Conservation (phyloP, 2,888 invertebrate species). For the Drosophila antonietae region DNA sequence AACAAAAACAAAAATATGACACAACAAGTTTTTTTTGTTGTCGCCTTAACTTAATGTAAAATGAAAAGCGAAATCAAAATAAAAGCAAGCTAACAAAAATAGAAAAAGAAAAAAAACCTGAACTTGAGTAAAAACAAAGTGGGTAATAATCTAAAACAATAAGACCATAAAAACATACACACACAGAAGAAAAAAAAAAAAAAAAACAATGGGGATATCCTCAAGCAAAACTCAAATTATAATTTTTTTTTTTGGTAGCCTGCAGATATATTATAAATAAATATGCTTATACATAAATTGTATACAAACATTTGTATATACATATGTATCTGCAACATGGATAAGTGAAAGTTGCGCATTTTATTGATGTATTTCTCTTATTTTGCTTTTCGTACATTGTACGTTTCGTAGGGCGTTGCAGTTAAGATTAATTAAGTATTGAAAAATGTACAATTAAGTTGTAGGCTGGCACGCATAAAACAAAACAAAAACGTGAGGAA, state of each 20-base stretch:
- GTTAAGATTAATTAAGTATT: constrained; percentile 49
- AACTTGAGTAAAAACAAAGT: constrained; percentile 50
- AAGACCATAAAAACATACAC: constrained; percentile 46
- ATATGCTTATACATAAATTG: constrained; percentile 2
- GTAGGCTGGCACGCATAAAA: constrained; percentile 49
- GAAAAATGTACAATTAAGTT: constrained; percentile 41
- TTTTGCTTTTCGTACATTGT: constrained; percentile 2
- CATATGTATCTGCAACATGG: background rate
- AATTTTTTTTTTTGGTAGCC: constrained; percentile 13
- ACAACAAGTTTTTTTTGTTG: constrained; percentile 62
- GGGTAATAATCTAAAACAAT: constrained; percentile 60
- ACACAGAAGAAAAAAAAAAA: constrained; percentile 39
- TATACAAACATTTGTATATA: background rate
- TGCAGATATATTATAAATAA: constrained; percentile 11
- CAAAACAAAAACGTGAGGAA: constrained; percentile 10
- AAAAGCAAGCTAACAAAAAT: constrained; percentile 30
- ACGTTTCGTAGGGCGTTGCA: constrained; percentile 41
- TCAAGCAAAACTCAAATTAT: constrained; percentile 30
- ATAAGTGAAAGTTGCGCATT: constrained; percentile 61
- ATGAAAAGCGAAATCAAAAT: constrained; percentile 67
- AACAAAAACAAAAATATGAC: constrained; percentile 62
- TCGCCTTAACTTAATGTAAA: constrained; percentile 56
- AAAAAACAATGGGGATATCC: constrained; percentile 63
- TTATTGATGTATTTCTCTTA: constrained; percentile 11
- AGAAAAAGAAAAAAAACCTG: constrained; percentile 30